Conservation (phyloP, 2,888 invertebrate genomes). For the Branchinecta sandiegonensis region DNA sequence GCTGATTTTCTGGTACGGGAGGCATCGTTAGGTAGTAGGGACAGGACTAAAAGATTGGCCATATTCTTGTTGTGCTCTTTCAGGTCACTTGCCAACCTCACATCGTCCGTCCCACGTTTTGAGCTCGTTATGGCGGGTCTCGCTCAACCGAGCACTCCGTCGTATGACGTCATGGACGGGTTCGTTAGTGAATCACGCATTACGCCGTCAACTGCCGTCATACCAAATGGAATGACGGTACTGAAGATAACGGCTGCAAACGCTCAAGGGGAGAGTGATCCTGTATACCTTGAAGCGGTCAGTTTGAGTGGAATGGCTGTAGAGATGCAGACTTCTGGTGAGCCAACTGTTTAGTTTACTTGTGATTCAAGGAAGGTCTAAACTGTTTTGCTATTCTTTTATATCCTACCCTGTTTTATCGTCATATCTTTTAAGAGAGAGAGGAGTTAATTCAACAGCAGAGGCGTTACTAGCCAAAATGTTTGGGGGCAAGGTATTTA, state of each 20-base stretch:
- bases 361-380: no score
- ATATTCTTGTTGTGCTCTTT: background rate
- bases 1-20: no score
- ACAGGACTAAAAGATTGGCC: no score
- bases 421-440: no score
- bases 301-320: conserved; percentile 18
- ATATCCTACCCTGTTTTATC: no score
- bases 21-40: no score
- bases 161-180: background rate
- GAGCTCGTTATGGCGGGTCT: conserved; percentile 19
- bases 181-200: conserved; percentile 4
- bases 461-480: no score
- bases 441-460: no score
- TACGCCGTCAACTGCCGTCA: conserved; percentile 22
- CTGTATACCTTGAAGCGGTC: conserved; percentile 22
- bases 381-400: no score
- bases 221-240: conserved; percentile 21
- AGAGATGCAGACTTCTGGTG: conserved; percentile 19
- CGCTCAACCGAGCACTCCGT: background rate
- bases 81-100: conserved; percentile 21
- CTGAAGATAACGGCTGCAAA: conserved; percentile 24
- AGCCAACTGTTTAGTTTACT: background rate
- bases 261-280: conserved; percentile 22
- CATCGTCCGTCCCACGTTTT: conserved; percentile 22
- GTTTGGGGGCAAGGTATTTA: no score